Conservation (phyloP, 92 coral and sea anemone genomes). For the Paramuricea clavata region DNA sequence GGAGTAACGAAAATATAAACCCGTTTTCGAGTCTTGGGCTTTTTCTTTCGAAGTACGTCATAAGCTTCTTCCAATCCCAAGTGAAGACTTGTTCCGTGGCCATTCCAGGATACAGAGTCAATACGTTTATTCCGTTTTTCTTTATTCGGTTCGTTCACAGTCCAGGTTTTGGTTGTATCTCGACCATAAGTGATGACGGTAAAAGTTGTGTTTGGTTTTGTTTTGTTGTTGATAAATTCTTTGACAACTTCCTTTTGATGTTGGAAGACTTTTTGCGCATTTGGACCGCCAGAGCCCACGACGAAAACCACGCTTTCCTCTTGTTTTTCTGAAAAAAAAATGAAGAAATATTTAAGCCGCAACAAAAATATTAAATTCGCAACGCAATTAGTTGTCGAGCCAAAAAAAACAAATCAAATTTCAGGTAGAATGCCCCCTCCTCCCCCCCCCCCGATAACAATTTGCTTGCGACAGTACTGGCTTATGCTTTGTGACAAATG, state of each 20-base stretch:
- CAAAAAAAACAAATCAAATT: too few relatives aligned
- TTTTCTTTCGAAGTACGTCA: background rate
- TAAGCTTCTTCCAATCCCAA: slow-evolving; percentile 1
- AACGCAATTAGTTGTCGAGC: too few relatives aligned
- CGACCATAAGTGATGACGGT: slow-evolving; percentile 28
- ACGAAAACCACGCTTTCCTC: slow-evolving; percentile 29
- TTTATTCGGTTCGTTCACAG: slow-evolving; percentile 13
- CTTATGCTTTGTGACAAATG: too few relatives aligned
- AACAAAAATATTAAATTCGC: too few relatives aligned
- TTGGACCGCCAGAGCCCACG: slow-evolving; percentile 36
- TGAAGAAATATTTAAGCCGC: too few relatives aligned
- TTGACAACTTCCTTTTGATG: slow-evolving; percentile 33
- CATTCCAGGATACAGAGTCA: slow-evolving; percentile 21
- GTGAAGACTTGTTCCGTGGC: slow-evolving; percentile 14
- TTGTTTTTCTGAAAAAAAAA: slow-evolving; percentile 11
- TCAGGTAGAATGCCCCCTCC: too few relatives aligned
- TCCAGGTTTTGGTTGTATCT: background rate
- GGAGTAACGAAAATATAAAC: slow-evolving; percentile 27
- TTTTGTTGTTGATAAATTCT: slow-evolving; percentile 25
- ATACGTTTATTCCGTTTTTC: slow-evolving; percentile 25
- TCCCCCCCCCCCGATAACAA: too few relatives aligned
- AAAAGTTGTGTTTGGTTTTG: background rate
- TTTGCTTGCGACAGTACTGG: too few relatives aligned
- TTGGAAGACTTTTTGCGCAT: slow-evolving; percentile 6
- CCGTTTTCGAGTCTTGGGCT: background rate